phyloP scores from a whole-genome alignment of 2,113 vertebrate species.

The Amia ocellicauda region DNA sequence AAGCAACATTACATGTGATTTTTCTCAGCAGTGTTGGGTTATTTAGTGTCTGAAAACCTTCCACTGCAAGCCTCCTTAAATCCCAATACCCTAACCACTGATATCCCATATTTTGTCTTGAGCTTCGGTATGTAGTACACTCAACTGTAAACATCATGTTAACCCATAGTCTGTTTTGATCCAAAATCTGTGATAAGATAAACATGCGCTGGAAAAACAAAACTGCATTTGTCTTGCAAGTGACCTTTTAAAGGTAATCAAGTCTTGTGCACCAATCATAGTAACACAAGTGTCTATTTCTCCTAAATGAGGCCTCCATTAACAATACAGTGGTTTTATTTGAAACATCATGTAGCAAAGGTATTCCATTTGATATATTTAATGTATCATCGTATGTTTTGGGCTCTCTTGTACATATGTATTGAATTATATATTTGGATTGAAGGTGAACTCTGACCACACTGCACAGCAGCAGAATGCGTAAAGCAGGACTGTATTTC shows the following conservation, averaged over 20 bases:
- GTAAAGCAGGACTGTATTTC: slow-evolving; percentile 6
- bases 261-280: slow-evolving; percentile 53
- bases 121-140: slow-evolving; percentile 12
- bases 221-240: slow-evolving; percentile 58
- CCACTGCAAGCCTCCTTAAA: too few relatives aligned
- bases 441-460: background rate
- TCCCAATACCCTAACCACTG: too few relatives aligned
- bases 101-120: background rate
- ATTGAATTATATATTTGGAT: too few relatives aligned
- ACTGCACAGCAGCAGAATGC: background rate
- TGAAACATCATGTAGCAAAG: slow-evolving; percentile 34
- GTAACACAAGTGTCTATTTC: slow-evolving; percentile 33
- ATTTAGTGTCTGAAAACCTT: too few relatives aligned
- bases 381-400: slow-evolving; percentile 38
- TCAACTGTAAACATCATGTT: slow-evolving; percentile 24
- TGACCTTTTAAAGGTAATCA: slow-evolving; percentile 58
- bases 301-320: slow-evolving; percentile 49
- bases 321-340: slow-evolving; percentile 51
- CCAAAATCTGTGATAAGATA: slow-evolving; percentile 42
- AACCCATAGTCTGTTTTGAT: slow-evolving; percentile 26
- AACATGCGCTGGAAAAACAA: slow-evolving; percentile 45
- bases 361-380: slow-evolving; percentile 19
- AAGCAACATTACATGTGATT: too few relatives aligned
- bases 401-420: too few relatives aligned
- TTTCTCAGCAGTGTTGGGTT: too few relatives aligned